A percentile compares a stretch with the other conserved stretches of the same genome.
phyloP scores from a whole-genome alignment of 2,113 vertebrate species.

The Meriones unguiculatus region DNA sequence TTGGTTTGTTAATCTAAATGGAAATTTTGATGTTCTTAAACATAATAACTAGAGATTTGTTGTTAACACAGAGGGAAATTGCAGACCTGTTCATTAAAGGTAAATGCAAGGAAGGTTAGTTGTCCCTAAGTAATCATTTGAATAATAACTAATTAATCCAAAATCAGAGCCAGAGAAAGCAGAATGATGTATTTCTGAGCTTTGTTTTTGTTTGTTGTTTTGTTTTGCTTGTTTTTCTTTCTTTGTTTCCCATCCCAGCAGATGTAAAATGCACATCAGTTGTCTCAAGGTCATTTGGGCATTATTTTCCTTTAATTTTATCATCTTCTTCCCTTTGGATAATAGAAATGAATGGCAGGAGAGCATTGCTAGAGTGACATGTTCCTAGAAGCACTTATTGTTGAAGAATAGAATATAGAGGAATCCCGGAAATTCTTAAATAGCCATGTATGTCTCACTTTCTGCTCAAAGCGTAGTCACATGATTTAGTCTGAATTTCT shows the following conservation, averaged over 20 bases:
- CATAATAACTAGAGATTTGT: slow-evolving; percentile 6
- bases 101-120: neutral
- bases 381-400: neutral
- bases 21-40: slow-evolving; percentile 36
- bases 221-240: neutral
- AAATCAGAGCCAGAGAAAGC: slow-evolving; percentile 27
- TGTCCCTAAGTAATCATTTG: neutral
- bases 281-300: neutral
- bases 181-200: neutral
- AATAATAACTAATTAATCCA: neutral
- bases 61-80: neutral
- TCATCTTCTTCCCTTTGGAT: slow-evolving; percentile 1
- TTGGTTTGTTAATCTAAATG: slow-evolving; percentile 32
- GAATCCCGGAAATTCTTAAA: neutral
- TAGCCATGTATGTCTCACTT: neutral
- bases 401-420: neutral
- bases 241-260: neutral
- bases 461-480: neutral
- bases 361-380: neutral
- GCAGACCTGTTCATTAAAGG: slow-evolving; percentile 23
- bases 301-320: neutral
- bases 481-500: neutral
- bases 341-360: neutral
- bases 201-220: neutral
- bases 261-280: neutral